Percentiles rank a stretch among this genome's conserved stretches.
Conservation (phyloP, 2,888 invertebrate species). For the Melanophora roralis region DNA sequence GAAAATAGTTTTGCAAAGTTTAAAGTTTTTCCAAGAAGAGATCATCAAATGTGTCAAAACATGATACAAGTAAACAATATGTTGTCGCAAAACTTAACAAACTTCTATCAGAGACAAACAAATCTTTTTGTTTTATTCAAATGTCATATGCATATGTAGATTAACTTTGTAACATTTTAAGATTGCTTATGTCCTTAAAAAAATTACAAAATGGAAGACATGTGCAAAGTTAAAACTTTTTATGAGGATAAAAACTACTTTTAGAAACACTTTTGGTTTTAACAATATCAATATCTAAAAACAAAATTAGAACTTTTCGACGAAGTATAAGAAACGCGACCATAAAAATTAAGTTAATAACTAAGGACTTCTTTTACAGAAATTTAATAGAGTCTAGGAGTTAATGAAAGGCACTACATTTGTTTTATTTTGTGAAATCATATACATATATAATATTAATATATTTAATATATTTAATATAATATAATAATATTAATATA, state of each 20-base stretch:
- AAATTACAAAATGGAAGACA: neutral
- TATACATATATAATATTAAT: too few species aligned
- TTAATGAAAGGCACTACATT: too few species aligned
- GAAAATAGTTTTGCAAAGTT: neutral
- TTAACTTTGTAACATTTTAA: conserved; percentile 5
- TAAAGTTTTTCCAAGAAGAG: conserved; percentile 1
- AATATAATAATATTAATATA: too few species aligned
- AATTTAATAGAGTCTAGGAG: too few species aligned
- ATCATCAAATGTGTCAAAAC: conserved; percentile 42
- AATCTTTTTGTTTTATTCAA: neutral
- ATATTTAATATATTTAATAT: too few species aligned
- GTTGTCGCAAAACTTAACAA: conserved; percentile 34
- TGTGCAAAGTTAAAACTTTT: neutral
- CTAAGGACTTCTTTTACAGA: too few species aligned
- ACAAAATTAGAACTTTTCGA: too few species aligned
- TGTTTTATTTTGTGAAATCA: too few species aligned
- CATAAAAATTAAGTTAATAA: too few species aligned
- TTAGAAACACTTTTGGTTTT: neutral
- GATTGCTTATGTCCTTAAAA: neutral
- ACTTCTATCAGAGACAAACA: neutral
- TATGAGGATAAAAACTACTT: neutral
- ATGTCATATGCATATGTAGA: conserved; percentile 16
- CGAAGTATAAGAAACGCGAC: too few species aligned
- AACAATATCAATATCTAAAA: too few species aligned
- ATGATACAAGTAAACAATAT: conserved; percentile 34